These are phyloP conservation scores for Passerculus sandwichensis DNA, from an alignment of 2,797 vertebrate species.

Conservation along the genomic window DNA sequence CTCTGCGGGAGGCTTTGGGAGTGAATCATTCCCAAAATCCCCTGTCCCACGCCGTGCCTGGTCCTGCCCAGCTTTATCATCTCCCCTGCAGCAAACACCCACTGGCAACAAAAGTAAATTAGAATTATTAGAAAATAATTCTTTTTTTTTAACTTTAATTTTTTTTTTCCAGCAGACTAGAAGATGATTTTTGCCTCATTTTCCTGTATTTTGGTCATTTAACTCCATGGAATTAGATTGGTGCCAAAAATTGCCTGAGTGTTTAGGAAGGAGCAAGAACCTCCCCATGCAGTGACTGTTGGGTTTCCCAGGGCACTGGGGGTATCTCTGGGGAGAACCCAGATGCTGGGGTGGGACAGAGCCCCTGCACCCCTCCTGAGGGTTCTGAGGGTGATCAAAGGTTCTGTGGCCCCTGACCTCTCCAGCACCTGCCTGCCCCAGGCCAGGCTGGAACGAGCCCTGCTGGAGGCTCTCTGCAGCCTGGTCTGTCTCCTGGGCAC, in stretches of 20 bases:
- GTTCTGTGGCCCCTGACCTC: neutral
- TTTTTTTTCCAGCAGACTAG: too few species aligned
- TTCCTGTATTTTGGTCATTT: neutral
- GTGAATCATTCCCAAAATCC: slow-evolving; percentile 22
- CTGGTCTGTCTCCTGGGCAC: neutral
- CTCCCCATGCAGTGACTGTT: accelerated
- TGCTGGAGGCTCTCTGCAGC: neutral
- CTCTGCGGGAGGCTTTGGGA: neutral
- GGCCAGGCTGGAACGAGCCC: neutral
- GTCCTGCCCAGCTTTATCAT: neutral
- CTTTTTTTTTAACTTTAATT: neutral
- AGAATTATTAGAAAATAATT: neutral
- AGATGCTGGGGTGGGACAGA: neutral
- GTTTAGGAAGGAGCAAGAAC: neutral
- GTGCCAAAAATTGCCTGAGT: neutral
- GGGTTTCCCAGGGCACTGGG: neutral
- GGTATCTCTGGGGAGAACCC: neutral
- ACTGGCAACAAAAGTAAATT: neutral
- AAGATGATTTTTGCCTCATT: neutral
- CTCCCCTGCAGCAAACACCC: neutral
- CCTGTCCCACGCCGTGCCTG: neutral
- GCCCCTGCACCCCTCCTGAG: neutral
- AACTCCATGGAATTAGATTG: accelerated
- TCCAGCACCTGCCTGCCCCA: neutral
- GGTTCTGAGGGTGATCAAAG: neutral